phyloP scores from a whole-genome alignment of 2,888 invertebrate species.

The Boloria selene region DNA sequence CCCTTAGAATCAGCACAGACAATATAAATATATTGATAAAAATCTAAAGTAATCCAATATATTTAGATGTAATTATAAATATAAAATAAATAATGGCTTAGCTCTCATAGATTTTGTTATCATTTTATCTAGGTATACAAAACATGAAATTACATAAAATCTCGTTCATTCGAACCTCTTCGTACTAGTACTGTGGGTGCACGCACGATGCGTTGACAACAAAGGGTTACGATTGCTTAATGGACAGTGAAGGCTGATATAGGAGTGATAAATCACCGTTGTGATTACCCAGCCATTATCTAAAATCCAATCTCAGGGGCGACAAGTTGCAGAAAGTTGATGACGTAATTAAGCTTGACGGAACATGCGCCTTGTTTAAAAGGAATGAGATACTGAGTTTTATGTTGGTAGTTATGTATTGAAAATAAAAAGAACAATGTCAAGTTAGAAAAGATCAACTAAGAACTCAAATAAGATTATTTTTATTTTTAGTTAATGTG shows the following conservation, averaged over 20 bases:
- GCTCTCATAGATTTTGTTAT: not conserved
- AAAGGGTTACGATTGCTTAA: constrained; percentile 81
- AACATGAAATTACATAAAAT: too few species aligned
- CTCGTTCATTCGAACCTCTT: not conserved
- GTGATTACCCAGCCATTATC: constrained; percentile 80
- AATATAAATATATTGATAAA: too few species aligned
- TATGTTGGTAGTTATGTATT: too few species aligned
- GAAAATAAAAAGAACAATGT: too few species aligned
- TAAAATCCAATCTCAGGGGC: constrained; percentile 78
- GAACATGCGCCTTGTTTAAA: constrained; percentile 28
- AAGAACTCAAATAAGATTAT: too few species aligned
- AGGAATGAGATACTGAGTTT: constrained; percentile 18
- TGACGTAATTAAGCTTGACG: constrained; percentile 66
- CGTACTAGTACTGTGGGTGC: not conserved
- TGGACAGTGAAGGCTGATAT: constrained; percentile 82
- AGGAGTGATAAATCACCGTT: constrained; percentile 80
- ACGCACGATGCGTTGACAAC: constrained; percentile 47
- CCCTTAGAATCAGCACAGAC: not conserved
- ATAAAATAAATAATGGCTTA: too few species aligned
- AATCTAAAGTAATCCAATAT: too few species aligned
- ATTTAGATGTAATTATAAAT: too few species aligned
- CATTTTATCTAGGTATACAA: not conserved
- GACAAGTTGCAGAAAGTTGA: constrained; percentile 63
- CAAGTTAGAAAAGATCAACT: too few species aligned
- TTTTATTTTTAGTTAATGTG: too few species aligned